Percentiles rank a stretch among this genome's conserved stretches.
Evolutionary conservation across 2,888 invertebrate species (phyloP).

Genomic region (Sesamia inferens): DNA sequence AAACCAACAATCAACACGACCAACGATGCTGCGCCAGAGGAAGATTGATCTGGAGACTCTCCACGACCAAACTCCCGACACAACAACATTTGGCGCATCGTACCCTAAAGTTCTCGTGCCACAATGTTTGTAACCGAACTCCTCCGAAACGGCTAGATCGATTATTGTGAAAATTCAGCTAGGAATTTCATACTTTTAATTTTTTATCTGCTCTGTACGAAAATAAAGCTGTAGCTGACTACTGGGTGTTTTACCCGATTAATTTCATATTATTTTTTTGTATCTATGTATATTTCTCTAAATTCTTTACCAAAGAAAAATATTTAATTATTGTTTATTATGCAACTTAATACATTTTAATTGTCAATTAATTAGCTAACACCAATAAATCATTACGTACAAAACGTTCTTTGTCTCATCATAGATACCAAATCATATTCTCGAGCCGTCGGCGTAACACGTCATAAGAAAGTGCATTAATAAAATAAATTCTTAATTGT

Average conservation of each 20-base stretch:
- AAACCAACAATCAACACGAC: no score
- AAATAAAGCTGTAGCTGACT: background rate
- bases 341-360: slow-evolving; percentile 30
- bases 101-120: no score
- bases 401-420: slow-evolving; percentile 72
- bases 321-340: slow-evolving; percentile 44
- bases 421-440: slow-evolving; percentile 64
- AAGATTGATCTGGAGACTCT: no score
- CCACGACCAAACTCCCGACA: no score
- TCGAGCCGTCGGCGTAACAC: slow-evolving; percentile 69
- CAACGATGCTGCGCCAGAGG: background rate
- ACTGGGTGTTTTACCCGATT: slow-evolving; percentile 1
- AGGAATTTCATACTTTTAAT: no score
- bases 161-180: no score
- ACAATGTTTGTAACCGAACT: no score
- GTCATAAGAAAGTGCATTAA: slow-evolving; percentile 89
- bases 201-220: no score
- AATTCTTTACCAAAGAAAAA: slow-evolving; percentile 60
- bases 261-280: slow-evolving; percentile 12
- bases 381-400: slow-evolving; percentile 45
- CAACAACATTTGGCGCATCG: no score
- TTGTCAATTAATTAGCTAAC: slow-evolving; percentile 22
- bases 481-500: slow-evolving; percentile 88
- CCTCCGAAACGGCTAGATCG: no score
- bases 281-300: slow-evolving; percentile 41